Conservation (phyloP, 2,113 vertebrate species). For the Girardinichthys multiradiatus region DNA sequence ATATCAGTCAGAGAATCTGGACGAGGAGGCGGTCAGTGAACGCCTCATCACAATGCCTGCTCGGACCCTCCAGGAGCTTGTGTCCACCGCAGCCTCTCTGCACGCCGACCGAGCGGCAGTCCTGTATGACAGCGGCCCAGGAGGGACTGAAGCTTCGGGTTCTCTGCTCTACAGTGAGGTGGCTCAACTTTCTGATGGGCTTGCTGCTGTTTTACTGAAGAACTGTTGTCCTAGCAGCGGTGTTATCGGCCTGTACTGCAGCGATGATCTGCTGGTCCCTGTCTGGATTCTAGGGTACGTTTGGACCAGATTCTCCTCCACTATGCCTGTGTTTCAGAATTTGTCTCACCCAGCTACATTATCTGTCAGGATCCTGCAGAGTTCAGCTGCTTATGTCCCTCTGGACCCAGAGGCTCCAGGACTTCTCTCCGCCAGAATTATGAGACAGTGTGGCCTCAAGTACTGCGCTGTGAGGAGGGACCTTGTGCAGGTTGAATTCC, state of each 20-base stretch:
- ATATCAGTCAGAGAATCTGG: too few relatives aligned
- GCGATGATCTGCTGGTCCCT: constrained; percentile 84
- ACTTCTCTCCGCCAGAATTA: constrained; percentile 78
- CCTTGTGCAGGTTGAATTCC: constrained; percentile 80
- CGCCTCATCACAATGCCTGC: constrained; percentile 39
- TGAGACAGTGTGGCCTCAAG: constrained; percentile 82
- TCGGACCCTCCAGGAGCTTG: constrained; percentile 81
- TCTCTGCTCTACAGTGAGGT: constrained; percentile 78
- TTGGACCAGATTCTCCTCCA: not conserved
- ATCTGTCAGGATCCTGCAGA: constrained; percentile 86
- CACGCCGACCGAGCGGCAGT: constrained; percentile 79
- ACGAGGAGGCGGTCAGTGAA: not conserved
- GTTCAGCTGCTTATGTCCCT: constrained; percentile 88
- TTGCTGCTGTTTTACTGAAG: constrained; percentile 75
- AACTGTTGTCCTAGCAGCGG: constrained; percentile 52
- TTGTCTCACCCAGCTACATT: not conserved
- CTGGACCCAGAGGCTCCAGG: constrained; percentile 87
- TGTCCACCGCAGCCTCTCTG: constrained; percentile 72
- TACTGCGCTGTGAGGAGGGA: constrained; percentile 87
- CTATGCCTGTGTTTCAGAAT: not conserved
- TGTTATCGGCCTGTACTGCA: constrained; percentile 87
- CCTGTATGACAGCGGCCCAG: constrained; percentile 76
- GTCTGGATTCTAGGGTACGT: constrained; percentile 93
- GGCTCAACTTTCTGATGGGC: constrained; percentile 61
- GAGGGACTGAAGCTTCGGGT: constrained; percentile 16